A percentile compares a stretch with the other conserved stretches of the same genome.
Evolutionary conservation across 2,113 vertebrate species (phyloP).

Genomic region (Oreotrochilus melanogaster): DNA sequence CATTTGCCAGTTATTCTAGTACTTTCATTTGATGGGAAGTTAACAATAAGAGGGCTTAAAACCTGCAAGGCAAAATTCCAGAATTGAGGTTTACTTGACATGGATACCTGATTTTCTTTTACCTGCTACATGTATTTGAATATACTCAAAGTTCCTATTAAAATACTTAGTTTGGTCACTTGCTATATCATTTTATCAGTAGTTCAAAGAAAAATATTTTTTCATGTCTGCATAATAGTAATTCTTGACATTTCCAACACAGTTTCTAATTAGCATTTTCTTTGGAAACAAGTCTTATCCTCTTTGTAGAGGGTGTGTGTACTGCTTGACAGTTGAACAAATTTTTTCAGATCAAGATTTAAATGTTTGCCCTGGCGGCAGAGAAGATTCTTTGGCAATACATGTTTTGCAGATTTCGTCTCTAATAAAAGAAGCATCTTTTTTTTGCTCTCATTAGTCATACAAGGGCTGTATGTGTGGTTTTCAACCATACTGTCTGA

Average conservation of each 20-base stretch:
- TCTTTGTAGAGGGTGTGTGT: background rate
- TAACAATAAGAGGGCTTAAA: conserved; percentile 15
- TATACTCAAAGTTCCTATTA: background rate
- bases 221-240: background rate
- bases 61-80: conserved; percentile 11
- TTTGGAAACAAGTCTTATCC: background rate
- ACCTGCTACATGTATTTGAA: background rate
- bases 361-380: background rate
- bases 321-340: background rate
- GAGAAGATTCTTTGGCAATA: background rate
- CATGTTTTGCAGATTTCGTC: background rate
- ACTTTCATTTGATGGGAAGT: background rate
- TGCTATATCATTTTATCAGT: background rate
- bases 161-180: background rate
- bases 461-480: background rate
- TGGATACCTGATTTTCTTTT: background rate
- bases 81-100: background rate
- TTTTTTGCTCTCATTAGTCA: background rate
- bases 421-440: background rate
- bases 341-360: background rate
- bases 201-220: background rate
- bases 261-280: background rate
- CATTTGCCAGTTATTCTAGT: conserved; percentile 7
- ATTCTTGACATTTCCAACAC: background rate
- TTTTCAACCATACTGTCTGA: background rate